Conservation (phyloP, 2,113 vertebrate genomes). For the Platysternon megacephalum region DNA sequence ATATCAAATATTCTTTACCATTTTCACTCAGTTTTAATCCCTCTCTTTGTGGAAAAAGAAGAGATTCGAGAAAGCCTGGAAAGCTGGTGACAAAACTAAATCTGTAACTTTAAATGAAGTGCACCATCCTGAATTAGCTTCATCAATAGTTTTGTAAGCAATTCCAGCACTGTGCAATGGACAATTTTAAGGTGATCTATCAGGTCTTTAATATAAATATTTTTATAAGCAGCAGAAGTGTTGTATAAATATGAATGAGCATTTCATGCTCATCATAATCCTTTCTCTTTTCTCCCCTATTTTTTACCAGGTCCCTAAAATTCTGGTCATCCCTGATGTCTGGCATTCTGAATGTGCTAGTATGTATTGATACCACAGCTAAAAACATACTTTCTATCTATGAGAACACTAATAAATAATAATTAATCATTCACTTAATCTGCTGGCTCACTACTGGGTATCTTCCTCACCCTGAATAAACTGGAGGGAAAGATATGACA, state of each 20-base stretch:
- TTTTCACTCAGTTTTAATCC: slow-evolving; percentile 17
- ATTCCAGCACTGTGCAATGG: not conserved
- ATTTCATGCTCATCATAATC: not conserved
- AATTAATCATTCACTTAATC: not conserved
- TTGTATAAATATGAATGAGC: not conserved
- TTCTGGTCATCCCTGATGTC: not conserved
- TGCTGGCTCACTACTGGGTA: not conserved
- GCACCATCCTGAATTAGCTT: not conserved
- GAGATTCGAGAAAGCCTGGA: not conserved
- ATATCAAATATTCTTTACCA: not conserved
- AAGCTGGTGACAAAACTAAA: not conserved
- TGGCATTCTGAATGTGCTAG: not conserved
- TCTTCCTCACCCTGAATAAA: not conserved
- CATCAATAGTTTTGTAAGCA: not conserved
- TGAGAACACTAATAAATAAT: not conserved
- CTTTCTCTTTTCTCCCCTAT: not conserved
- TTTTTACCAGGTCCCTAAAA: slow-evolving; percentile 3
- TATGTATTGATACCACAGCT: not conserved
- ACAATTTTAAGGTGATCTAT: not conserved
- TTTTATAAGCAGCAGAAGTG: not conserved
- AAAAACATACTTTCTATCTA: not conserved
- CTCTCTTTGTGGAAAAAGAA: not conserved
- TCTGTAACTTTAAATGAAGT: not conserved
- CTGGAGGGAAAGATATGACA: slow-evolving; percentile 11
- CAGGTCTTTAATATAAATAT: not conserved